Base-by-base conservation (phyloP, 2,113 vertebrate genomes). In the Eolophus roseicapilla region DNA sequence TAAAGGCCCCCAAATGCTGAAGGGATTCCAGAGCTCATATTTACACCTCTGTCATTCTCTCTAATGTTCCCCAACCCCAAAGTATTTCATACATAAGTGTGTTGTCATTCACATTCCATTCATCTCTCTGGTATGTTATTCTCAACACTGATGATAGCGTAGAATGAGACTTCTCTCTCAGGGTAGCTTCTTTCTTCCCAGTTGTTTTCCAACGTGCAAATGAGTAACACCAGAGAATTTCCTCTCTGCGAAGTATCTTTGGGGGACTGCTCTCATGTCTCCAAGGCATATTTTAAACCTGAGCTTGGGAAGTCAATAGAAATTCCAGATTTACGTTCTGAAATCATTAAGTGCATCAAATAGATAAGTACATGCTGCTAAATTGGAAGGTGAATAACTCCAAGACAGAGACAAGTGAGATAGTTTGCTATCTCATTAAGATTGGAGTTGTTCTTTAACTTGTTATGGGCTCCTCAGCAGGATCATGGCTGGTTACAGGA, bases 121-220 rank as follows among this genome's bases (percentile, higher is more conserved):
- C 91, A 86, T 53, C 64, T 43, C 53, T 50, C 86, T 41, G 80
- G 76, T 41, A 69, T 92, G 75, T 90, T 88, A 55, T 92, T 86
- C 77, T 77, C 62, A n/a, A 59, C 50, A 16, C 52, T 94, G 90
- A 92, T 94, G 88, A 77, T 17, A 82, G 37, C 2, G 0, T 74
- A 47, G 59, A 68, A 80, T 65, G 62, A 90, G 37, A 77, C 86
- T 65, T 50, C 90, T 52, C 41, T 47, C 43, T n/a, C 47, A 37
- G 47, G 49, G 52, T 21, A 69, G 75, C 93, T 86, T 96, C 70
- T 92, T 86, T 88, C 70, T 88, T 65, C 63, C 47, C 67, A 60
- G 71, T 86, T 95, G 79, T 96, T 96, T 95, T 92, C 81, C 87
- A 55, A 21, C 50, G 53, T 75, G 74, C 49, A 83, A 77, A 93